phyloP scores from a whole-genome alignment of 2,888 invertebrate species.

The Drosophila kanekoi region DNA sequence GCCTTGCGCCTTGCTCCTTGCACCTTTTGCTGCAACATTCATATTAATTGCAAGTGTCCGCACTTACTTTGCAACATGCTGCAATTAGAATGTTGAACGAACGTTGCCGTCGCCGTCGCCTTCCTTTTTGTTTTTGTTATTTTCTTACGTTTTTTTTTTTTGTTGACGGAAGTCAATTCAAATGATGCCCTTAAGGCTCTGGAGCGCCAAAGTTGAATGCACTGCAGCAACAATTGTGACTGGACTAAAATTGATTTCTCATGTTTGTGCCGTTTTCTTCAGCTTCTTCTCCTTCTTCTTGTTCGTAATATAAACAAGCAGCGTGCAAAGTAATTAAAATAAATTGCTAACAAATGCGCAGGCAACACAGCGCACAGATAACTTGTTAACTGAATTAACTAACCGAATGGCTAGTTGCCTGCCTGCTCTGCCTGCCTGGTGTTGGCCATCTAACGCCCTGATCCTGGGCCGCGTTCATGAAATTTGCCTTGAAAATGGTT shows the following conservation, averaged over 20 bases:
- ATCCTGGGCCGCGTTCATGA: constrained; percentile 58
- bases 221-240: constrained; percentile 29
- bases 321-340: constrained; percentile 67
- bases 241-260: constrained; percentile 74
- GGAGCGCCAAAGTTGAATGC: constrained; percentile 55
- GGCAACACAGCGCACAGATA: constrained; percentile 28
- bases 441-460: constrained; percentile 62
- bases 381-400: constrained; percentile 17
- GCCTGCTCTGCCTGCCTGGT: constrained; percentile 13
- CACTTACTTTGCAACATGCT: constrained; percentile 79
- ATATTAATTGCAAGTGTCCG: constrained; percentile 82
- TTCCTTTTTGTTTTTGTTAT: constrained; percentile 1
- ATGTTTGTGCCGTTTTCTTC: constrained; percentile 51
- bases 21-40: constrained; percentile 56
- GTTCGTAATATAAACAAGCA: constrained; percentile 51
- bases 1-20: constrained; percentile 27
- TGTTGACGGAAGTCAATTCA: constrained; percentile 77
- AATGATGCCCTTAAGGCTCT: constrained; percentile 54
- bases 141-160: neutral
- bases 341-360: constrained; percentile 56
- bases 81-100: constrained; percentile 73
- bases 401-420: constrained; percentile 13
- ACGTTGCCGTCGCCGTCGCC: constrained; percentile 11
- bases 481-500: constrained; percentile 32
- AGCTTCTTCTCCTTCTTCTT: constrained; percentile 32